Evolutionary conservation across 2,888 invertebrate genomes (phyloP).

Genomic region (Stomorhina lunata): DNA sequence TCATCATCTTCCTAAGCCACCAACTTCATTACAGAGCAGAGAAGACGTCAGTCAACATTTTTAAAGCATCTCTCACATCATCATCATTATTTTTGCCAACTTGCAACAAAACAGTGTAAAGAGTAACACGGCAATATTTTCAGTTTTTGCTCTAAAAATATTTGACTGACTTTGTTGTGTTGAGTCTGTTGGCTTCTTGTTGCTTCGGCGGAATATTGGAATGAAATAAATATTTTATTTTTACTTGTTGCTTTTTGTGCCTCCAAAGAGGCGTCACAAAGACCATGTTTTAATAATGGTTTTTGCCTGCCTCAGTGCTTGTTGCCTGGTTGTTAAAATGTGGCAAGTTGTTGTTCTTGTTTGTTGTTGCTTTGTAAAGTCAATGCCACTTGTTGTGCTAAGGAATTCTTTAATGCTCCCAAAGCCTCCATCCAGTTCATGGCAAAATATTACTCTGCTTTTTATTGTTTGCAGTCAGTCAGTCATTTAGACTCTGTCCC

Average conservation of each 20-base stretch:
- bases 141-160: not conserved
- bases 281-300: conserved; percentile 64
- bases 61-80: conserved; percentile 28
- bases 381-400: conserved; percentile 68
- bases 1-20: no score
- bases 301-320: conserved; percentile 37
- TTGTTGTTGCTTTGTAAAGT: conserved; percentile 48
- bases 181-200: no score
- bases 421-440: conserved; percentile 62
- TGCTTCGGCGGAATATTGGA: not conserved
- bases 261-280: conserved; percentile 58
- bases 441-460: conserved; percentile 15
- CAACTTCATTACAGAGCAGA: no score
- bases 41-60: conserved; percentile 48
- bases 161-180: conserved; percentile 22
- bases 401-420: conserved; percentile 42
- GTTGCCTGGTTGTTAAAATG: conserved; percentile 9
- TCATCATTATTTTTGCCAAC: conserved; percentile 38
- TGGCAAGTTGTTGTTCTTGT: conserved; percentile 38
- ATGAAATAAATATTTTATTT: conserved; percentile 31
- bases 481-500: not conserved
- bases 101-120: conserved; percentile 57
- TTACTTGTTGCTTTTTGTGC: conserved; percentile 36
- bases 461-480: conserved; percentile 34
- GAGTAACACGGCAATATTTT: conserved; percentile 57